A percentile compares a stretch with the other conserved stretches of the same genome.
Conservation (phyloP, 2,888 invertebrate genomes). For the Metellina segmentata region DNA sequence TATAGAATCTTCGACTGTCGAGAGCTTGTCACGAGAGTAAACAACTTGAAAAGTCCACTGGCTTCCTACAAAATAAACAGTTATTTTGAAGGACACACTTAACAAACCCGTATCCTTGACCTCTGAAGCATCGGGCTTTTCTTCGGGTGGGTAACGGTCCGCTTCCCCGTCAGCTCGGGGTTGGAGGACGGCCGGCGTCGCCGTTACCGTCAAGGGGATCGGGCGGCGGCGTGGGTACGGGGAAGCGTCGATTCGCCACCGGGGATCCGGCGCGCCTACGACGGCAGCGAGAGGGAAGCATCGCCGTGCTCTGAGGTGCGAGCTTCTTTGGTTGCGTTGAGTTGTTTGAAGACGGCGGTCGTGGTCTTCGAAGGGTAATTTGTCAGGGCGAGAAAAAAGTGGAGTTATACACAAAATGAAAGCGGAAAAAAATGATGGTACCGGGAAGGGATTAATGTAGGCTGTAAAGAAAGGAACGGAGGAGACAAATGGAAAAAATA, state of each 20-base stretch:
- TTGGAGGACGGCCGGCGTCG: not conserved
- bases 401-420: too few relatives aligned
- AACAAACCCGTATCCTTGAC: conserved; percentile 23
- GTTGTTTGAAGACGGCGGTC: not conserved
- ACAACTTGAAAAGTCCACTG: not conserved
- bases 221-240: not conserved
- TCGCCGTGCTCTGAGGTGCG: not conserved
- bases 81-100: conserved; percentile 20
- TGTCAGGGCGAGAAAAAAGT: too few relatives aligned
- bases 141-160: not conserved
- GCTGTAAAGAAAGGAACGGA: too few relatives aligned
- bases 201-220: not conserved
- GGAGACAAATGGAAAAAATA: too few relatives aligned
- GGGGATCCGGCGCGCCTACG: not conserved
- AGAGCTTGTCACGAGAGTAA: not conserved
- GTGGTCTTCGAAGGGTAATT: too few relatives aligned
- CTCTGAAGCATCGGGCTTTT: conserved; percentile 8
- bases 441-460: too few relatives aligned
- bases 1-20: not conserved
- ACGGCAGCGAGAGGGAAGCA: not conserved
- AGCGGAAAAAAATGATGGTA: too few relatives aligned
- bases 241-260: not conserved
- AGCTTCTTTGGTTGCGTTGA: not conserved
- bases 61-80: conserved; percentile 34
- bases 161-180: not conserved